Conservation (phyloP, 2,113 vertebrate genomes). For the Macquaria ambigua region DNA sequence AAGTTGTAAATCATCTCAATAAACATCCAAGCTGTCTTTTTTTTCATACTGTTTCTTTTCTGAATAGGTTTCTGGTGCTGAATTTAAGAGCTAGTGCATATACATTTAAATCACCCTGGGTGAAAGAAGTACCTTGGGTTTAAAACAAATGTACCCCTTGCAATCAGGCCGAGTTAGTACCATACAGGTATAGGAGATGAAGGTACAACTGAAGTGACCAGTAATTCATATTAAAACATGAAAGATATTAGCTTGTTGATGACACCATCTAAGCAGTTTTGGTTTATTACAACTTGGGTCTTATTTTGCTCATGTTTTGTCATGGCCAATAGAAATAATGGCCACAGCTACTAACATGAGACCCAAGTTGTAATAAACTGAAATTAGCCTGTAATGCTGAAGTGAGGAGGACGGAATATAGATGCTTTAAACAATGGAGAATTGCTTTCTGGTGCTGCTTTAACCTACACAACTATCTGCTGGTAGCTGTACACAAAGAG, state of each 20-base stretch:
- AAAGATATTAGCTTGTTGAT: slow-evolving; percentile 12
- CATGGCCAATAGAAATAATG: neutral
- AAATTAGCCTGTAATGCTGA: neutral
- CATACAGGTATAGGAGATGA: neutral
- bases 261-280: neutral
- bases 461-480: neutral
- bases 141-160: neutral
- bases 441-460: neutral
- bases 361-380: neutral
- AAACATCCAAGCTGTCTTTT: slow-evolving; percentile 15
- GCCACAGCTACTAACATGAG: neutral
- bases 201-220: neutral
- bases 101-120: neutral
- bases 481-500: neutral
- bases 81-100: neutral
- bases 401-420: neutral
- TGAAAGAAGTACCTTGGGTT: neutral
- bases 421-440: neutral
- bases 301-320: neutral
- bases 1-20: slow-evolving; percentile 27
- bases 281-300: neutral
- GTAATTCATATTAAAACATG: neutral
- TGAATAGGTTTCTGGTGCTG: neutral
- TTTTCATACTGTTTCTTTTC: neutral
- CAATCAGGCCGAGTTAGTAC: neutral